Evolutionary conservation across 2,113 vertebrate genomes (phyloP), one percentile per base, ranked within the genome.

Genomic region (Pangasianodon gigas): DNA sequence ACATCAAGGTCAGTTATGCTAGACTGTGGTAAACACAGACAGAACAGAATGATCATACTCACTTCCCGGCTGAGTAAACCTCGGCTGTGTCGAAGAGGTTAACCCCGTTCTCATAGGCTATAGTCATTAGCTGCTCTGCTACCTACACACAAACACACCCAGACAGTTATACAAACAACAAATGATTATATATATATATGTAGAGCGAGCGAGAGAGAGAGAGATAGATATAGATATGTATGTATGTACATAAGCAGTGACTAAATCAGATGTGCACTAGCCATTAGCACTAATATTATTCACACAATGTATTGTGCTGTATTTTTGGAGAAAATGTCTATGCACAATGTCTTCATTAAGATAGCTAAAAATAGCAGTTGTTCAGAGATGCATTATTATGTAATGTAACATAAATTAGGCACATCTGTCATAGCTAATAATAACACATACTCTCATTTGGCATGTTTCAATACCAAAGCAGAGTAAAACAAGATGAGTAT

Each of bases 61-160:
- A 99, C 98, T 97, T 99, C 74, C 98, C 98, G 0, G 97, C 98
- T 0, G 98, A 97, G 4, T 99, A 99, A 91, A 99, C 98, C 93
- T 99, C 98, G 0, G 98, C 98, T 0, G 98, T 99, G 93, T 99
- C 98, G 9, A 99, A 99, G 54, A 99, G 97, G 94, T 99, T 99
- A 87, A 99, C 97, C 1, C 98, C 98, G 0, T 97, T 98, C 93
- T 99, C 98, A 0, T 99, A 99, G 71, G 98, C 98, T 0, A 99
- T 99, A 2, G 98, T 99, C 98, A 99, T 99, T 93, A 99, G 95
- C 95, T 98, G 97, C 93, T 99, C 98, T 0, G 98, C 98, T 91
- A 99, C 97, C 98, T 99, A 87, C 58, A 85, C 81, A 85, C 48
- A 88, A 24, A 92, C 65, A 88, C 41, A 90, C 54, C 26, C 29